Conservation (phyloP, 2,888 invertebrate genomes). For the Rhagium mordax region DNA sequence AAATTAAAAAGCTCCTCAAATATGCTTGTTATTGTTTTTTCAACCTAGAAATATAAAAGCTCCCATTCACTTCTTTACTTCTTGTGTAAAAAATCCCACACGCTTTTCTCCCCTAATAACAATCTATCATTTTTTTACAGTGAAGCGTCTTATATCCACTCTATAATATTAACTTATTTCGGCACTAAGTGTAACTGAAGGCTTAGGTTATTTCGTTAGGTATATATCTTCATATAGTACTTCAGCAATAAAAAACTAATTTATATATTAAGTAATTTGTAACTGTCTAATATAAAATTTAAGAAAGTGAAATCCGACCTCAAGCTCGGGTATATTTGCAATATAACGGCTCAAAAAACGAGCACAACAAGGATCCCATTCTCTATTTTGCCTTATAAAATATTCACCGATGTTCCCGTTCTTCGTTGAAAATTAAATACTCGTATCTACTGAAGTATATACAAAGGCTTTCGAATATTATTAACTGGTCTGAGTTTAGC, state of each 20-base stretch:
- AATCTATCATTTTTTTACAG: neutral
- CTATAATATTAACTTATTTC: neutral
- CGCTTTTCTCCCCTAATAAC: neutral
- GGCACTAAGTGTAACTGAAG: neutral
- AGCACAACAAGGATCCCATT: neutral
- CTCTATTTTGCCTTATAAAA: constrained; percentile 10
- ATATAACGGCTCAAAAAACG: neutral
- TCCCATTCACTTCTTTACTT: too few species aligned
- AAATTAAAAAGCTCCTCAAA: too few species aligned
- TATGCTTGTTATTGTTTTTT: too few species aligned
- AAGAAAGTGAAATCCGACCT: neutral
- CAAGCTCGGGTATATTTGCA: neutral
- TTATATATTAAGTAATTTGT: constrained; percentile 9
- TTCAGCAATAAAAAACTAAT: neutral
- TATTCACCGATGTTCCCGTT: constrained; percentile 15
- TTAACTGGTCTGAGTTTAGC: neutral
- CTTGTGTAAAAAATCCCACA: too few species aligned
- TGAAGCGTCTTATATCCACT: neutral
- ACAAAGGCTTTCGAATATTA: constrained; percentile 5
- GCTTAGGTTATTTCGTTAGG: neutral
- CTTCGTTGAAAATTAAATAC: constrained; percentile 16
- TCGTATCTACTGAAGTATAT: constrained; percentile 1
- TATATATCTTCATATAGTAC: neutral
- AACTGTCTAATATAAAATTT: constrained; percentile 12
- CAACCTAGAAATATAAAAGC: too few species aligned